Evolutionary conservation across 2,888 invertebrate genomes (phyloP), one percentile per base, ranked within the genome.

Genomic region (Polietes domitor): DNA sequence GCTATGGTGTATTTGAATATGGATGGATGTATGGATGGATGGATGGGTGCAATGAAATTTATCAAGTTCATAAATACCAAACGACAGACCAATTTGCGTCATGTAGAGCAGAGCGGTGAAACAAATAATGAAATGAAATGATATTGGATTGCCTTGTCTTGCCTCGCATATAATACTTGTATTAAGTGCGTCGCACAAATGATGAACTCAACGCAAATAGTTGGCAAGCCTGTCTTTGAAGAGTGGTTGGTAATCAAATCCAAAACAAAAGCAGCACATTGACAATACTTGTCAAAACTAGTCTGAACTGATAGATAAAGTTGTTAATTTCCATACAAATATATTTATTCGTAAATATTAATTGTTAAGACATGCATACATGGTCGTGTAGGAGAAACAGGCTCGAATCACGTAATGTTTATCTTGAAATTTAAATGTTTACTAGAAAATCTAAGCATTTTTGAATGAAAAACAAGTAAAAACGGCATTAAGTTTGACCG

Each of bases 1-100:
- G 32, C 9, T 32, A n/a, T n/a, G n/a, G n/a, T n/a, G n/a, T n/a
- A n/a, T n/a, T n/a, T n/a, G n/a, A n/a, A 32, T 32, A 32, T 32
- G 32, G 4, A 32, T 32, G 32, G 4, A 32, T 32, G 32, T 32
- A 6, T 32, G 32, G 4, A 9, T 6, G 21, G 74, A 68, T 78
- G 71, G 61, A 75, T 75, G 72, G 65, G 78, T 65, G 75, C 78
- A 82, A 82, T 72, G 82, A 37, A 78, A 71, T 82, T 28, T 78
- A 78, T 78, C 78, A 78, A 53, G 61, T 82, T 78, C 70, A 78
- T 43, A 50, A 63, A 82, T 58, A 21, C 70, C 47, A 65, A 37
- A 19, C 7, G 15, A 58, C 72, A 7, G 7, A 32, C 32, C 32
- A 32, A 32, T 32, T 71, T 75, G 75, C 78, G 75, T 82, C 79